A percentile compares a stretch with the other conserved stretches of the same genome.
Evolutionary conservation across 2,797 vertebrate genomes (phyloP).

Genomic region (Otus scops): DNA sequence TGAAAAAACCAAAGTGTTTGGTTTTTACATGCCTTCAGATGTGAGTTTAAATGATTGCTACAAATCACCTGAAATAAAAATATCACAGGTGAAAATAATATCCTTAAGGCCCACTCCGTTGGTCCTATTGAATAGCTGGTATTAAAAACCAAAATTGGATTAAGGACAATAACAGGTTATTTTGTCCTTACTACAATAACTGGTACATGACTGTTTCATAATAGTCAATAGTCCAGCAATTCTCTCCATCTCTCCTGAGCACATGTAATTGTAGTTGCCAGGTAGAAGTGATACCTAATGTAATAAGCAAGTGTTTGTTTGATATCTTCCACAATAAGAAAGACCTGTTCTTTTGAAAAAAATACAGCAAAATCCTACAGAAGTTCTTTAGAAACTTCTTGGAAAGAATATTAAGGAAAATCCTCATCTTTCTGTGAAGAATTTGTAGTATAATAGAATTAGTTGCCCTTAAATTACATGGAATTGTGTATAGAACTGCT

Average conservation of each 20-base stretch:
- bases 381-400: not conserved
- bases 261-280: not conserved
- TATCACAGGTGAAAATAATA: not conserved
- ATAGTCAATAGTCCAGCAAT: not conserved
- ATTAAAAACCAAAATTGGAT: not conserved
- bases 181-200: not conserved
- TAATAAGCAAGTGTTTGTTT: not conserved
- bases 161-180: not conserved
- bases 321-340: not conserved
- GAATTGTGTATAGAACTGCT: not conserved
- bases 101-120: not conserved
- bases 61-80: not conserved
- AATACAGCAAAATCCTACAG: not conserved
- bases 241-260: not conserved
- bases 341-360: not conserved
- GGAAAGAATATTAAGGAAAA: not conserved
- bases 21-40: not conserved
- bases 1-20: not conserved
- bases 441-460: not conserved
- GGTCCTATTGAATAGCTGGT: not conserved
- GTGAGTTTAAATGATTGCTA: not conserved
- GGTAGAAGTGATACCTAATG: accelerated
- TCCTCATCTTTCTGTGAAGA: not conserved
- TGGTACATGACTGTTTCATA: not conserved
- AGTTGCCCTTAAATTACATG: not conserved